phyloP scores from a whole-genome alignment of 64 coral and sea anemone species.

The Pocillopora verrucosa region DNA sequence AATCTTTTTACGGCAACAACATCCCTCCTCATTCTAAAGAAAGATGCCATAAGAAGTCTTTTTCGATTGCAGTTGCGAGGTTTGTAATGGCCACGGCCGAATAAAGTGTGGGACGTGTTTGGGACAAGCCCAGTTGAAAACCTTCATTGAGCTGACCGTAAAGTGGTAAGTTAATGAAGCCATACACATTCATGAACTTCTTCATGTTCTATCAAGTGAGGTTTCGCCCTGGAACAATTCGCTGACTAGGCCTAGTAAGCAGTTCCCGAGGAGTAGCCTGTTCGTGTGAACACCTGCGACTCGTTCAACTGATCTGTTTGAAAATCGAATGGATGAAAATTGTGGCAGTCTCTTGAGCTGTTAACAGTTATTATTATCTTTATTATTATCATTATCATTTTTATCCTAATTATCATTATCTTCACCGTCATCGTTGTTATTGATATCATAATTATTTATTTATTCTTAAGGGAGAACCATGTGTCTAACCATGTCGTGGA shows the following conservation, averaged over 20 bases:
- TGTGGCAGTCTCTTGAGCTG: neutral
- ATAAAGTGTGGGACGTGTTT: slow-evolving; percentile 62
- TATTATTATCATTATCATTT: too few species aligned
- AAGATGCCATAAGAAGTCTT: neutral
- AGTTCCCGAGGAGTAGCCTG: too few species aligned
- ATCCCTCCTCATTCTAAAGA: neutral
- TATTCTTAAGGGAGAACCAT: slow-evolving; percentile 55
- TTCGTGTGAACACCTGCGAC: too few species aligned
- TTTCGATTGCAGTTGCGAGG: slow-evolving; percentile 52
- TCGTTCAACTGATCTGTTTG: neutral
- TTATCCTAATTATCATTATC: too few species aligned
- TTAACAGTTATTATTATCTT: neutral
- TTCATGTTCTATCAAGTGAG: neutral
- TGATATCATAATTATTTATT: neutral
- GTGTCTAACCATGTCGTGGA: slow-evolving; percentile 75
- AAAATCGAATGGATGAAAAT: neutral
- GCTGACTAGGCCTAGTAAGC: too few species aligned
- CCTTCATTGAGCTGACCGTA: slow-evolving; percentile 70
- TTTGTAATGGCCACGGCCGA: slow-evolving; percentile 69
- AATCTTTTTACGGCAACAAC: neutral
- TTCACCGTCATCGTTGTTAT: too few species aligned
- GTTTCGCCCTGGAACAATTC: too few species aligned
- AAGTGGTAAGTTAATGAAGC: slow-evolving; percentile 48
- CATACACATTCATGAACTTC: neutral
- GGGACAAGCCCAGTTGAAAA: slow-evolving; percentile 77